Evolutionary conservation across 2,113 vertebrate genomes (phyloP).

Genomic region (Semicossyphus pulcher): DNA sequence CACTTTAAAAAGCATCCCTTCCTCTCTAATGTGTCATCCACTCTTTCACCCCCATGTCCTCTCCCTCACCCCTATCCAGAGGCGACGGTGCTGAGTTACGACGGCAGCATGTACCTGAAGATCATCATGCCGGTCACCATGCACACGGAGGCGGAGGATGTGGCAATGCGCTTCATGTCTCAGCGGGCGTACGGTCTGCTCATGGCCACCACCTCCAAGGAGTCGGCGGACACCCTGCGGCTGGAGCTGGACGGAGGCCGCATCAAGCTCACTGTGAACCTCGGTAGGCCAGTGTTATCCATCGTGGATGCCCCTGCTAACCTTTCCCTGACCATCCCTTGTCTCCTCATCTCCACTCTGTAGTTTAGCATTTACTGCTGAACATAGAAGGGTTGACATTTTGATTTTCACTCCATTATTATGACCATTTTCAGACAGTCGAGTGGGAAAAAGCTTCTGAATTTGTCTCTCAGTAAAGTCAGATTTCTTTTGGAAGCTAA

Average conservation of each 20-base stretch:
- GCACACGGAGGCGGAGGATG: constrained; percentile 95
- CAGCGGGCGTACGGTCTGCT: constrained; percentile 94
- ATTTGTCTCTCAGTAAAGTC: constrained; percentile 26
- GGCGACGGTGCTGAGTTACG: constrained; percentile 94
- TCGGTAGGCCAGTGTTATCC: constrained; percentile 84
- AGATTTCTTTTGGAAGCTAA: neutral
- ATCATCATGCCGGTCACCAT: constrained; percentile 89
- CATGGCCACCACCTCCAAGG: constrained; percentile 95
- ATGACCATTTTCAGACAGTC: constrained; percentile 2
- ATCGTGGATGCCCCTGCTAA: constrained; percentile 3
- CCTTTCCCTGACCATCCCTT: constrained; percentile 8
- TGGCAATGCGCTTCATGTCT: constrained; percentile 94
- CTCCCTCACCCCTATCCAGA: constrained; percentile 76
- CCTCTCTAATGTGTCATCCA: neutral
- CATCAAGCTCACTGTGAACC: constrained; percentile 95
- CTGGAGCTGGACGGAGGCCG: constrained; percentile 94
- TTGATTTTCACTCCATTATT: neutral
- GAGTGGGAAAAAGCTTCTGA: constrained; percentile 35
- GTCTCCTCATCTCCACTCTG: constrained; percentile 25
- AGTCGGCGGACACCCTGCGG: constrained; percentile 93
- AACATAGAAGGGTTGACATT: constrained; percentile 23
- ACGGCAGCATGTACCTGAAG: constrained; percentile 97
- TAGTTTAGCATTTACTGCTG: constrained; percentile 19
- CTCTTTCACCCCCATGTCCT: neutral
- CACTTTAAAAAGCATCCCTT: no score